These are phyloP conservation scores for Choristoneura fumiferana DNA, from an alignment of 1,140 invertebrate species.

Conservation along the genomic window DNA sequence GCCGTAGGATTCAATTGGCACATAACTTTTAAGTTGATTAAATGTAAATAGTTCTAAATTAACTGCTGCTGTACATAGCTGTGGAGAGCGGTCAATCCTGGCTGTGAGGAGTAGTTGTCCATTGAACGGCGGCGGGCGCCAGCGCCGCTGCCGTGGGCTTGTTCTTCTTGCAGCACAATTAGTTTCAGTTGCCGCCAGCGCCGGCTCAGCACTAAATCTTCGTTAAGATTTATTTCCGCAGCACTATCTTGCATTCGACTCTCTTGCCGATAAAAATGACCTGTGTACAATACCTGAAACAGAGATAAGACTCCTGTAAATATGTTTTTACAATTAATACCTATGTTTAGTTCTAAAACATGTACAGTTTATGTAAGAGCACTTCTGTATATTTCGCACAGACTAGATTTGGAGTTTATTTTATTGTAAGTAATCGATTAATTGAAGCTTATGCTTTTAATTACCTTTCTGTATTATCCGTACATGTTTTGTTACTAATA, in stretches of 20 bases:
- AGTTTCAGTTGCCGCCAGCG: slow-evolving; percentile 78
- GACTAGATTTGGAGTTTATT: slow-evolving; percentile 76
- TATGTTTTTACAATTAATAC: slow-evolving; percentile 76
- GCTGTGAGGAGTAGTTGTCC: slow-evolving; percentile 78
- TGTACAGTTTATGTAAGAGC: slow-evolving; percentile 79
- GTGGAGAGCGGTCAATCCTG: slow-evolving; percentile 72
- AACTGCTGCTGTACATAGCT: slow-evolving; percentile 74
- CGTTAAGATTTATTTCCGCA: slow-evolving; percentile 78
- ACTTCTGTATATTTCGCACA: slow-evolving; percentile 79
- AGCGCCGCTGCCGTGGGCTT: slow-evolving; percentile 54
- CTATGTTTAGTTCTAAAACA: slow-evolving; percentile 80
- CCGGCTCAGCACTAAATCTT: slow-evolving; percentile 73
- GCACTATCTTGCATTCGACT: slow-evolving; percentile 78
- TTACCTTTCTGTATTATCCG: slow-evolving; percentile 75
- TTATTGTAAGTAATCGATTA: slow-evolving; percentile 72
- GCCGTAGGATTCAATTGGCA: slow-evolving; percentile 78
- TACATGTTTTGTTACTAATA: slow-evolving; percentile 80
- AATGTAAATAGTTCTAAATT: slow-evolving; percentile 78
- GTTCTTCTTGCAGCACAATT: slow-evolving; percentile 79
- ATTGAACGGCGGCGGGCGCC: slow-evolving; percentile 57
- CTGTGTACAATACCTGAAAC: slow-evolving; percentile 73
- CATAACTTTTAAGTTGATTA: slow-evolving; percentile 65
- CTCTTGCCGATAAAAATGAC: slow-evolving; percentile 72
- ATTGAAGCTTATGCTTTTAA: slow-evolving; percentile 78
- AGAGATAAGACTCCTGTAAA: slow-evolving; percentile 77